Conservation (phyloP, 2,888 invertebrate genomes). For the Drosophila leonis region DNA sequence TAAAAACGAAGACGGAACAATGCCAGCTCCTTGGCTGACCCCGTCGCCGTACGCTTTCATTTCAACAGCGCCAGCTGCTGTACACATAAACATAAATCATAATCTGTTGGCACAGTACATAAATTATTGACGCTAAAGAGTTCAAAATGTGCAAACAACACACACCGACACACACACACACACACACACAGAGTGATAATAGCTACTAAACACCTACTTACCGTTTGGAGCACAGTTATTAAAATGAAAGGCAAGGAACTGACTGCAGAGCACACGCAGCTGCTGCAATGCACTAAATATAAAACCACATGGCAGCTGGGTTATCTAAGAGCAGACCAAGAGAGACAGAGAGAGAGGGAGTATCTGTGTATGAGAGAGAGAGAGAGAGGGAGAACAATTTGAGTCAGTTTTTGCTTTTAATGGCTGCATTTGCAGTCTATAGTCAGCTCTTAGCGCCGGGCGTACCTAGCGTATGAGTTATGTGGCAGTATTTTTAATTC, state of each 20-base stretch:
- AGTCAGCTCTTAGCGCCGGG: conserved; percentile 7
- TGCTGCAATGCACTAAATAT: conserved; percentile 35
- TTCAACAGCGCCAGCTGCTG: conserved; percentile 52
- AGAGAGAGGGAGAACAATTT: background rate
- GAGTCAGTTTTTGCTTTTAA: conserved; percentile 29
- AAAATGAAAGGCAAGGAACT: conserved; percentile 46
- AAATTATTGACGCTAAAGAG: conserved; percentile 81
- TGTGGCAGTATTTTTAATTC: conserved; percentile 35
- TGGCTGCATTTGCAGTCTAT: conserved; percentile 49
- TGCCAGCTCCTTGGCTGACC: conserved; percentile 34
- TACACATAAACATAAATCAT: conserved; percentile 73
- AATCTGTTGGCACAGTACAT: conserved; percentile 77
- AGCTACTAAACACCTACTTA: conserved; percentile 77
- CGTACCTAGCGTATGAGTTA: conserved; percentile 43
- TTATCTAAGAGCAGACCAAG: conserved; percentile 37
- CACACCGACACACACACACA: conserved; percentile 31
- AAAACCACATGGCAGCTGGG: conserved; percentile 34
- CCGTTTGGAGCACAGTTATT: conserved; percentile 59
- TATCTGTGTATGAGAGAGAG: background rate
- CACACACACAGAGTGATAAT: conserved; percentile 59
- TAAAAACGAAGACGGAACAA: conserved; percentile 38
- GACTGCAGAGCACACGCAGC: conserved; percentile 8
- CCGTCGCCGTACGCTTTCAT: conserved; percentile 16
- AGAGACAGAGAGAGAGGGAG: background rate
- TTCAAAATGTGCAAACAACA: conserved; percentile 66